These are phyloP conservation scores for Phasia obesa DNA, from an alignment of 2,888 invertebrate genomes.

Conservation along the genomic window DNA sequence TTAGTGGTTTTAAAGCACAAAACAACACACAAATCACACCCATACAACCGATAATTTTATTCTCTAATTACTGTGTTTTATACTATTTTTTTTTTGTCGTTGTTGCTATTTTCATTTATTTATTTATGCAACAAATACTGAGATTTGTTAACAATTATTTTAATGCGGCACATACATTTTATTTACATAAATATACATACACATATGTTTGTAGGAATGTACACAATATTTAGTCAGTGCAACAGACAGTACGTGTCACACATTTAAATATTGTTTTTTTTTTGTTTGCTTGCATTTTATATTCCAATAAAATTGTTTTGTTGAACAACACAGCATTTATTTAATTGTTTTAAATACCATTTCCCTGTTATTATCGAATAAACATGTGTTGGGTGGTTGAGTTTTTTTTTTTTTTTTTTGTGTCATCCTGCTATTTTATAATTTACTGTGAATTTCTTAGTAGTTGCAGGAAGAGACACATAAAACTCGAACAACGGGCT, in stretches of 20 bases:
- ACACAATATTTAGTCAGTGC: neutral
- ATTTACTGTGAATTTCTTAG: constrained; percentile 24
- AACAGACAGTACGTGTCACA: constrained; percentile 20
- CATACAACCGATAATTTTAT: constrained; percentile 53
- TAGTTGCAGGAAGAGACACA: neutral
- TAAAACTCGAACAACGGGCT: neutral
- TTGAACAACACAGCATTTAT: constrained; percentile 45
- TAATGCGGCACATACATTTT: constrained; percentile 29
- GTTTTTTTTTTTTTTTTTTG: neutral
- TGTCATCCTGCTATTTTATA: constrained; percentile 23
- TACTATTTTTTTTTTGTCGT: constrained; percentile 18
- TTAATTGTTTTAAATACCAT: constrained; percentile 63
- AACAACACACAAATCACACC: constrained; percentile 13
- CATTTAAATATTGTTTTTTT: neutral
- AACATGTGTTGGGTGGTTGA: constrained; percentile 47
- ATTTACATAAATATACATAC: neutral
- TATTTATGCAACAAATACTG: constrained; percentile 63
- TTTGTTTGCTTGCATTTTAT: constrained; percentile 29
- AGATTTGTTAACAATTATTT: constrained; percentile 69
- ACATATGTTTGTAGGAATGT: neutral
- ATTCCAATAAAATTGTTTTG: constrained; percentile 52
- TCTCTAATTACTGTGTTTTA: constrained; percentile 57
- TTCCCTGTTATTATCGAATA: constrained; percentile 60
- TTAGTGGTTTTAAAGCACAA: constrained; percentile 56
- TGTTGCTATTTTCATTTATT: constrained; percentile 34